A percentile compares a stretch with the other conserved stretches of the same genome.
These are phyloP conservation scores for Ataeniobius toweri DNA, from an alignment of 2,797 vertebrate genomes.

Conservation along the genomic window DNA sequence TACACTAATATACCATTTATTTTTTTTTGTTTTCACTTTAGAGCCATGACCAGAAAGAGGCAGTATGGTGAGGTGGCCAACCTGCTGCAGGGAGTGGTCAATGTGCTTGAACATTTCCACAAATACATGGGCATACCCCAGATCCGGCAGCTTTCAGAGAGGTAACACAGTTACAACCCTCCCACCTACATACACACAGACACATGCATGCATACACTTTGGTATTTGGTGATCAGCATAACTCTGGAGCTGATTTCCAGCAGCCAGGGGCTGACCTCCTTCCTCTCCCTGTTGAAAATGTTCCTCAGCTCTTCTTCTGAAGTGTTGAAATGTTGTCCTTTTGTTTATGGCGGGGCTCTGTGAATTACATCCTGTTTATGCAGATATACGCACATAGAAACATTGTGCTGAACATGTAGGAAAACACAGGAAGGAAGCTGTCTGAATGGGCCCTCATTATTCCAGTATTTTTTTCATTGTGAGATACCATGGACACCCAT, in stretches of 20 bases:
- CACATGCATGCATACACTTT: background rate
- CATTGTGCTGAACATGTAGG: constrained; percentile 30
- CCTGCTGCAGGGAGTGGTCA: constrained; percentile 96
- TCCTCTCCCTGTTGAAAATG: constrained; percentile 29
- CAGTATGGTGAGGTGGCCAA: constrained; percentile 98
- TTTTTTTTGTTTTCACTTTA: constrained; percentile 60
- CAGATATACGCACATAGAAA: constrained; percentile 35
- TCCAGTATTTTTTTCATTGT: constrained; percentile 50
- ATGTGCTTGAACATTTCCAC: constrained; percentile 97
- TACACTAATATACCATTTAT: background rate
- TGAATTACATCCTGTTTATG: constrained; percentile 72
- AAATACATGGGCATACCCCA: constrained; percentile 98
- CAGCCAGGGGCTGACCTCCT: constrained; percentile 23
- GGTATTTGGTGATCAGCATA: constrained; percentile 12
- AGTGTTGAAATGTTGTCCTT: constrained; percentile 47
- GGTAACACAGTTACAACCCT: constrained; percentile 76
- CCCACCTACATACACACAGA: background rate
- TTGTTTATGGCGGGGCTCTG: constrained; percentile 47
- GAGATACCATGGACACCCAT: constrained; percentile 28
- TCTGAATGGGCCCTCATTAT: constrained; percentile 51
- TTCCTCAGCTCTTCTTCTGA: constrained; percentile 37
- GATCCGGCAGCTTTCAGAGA: constrained; percentile 97
- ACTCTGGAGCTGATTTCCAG: constrained; percentile 30
- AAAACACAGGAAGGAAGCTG: constrained; percentile 71
- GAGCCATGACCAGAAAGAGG: constrained; percentile 96